Evolutionary conservation across 2,797 vertebrate species (phyloP).

Genomic region (Netta rufina): DNA sequence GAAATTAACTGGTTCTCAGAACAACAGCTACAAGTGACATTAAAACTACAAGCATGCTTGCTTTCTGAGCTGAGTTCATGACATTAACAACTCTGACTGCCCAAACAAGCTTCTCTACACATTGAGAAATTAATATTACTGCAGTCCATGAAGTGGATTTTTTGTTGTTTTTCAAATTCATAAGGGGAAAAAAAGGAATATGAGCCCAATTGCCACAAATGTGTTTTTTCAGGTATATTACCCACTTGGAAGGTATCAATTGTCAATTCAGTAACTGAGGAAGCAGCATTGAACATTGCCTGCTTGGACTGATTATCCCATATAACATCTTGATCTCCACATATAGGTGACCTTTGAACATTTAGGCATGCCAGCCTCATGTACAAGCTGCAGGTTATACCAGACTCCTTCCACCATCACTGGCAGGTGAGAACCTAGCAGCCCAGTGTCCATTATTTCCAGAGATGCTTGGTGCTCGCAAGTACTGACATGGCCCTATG

Average conservation of each 20-base stretch:
- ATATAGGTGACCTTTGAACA: background rate
- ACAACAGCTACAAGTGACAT: background rate
- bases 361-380: background rate
- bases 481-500: rapidly evolving
- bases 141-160: background rate
- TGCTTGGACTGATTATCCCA: background rate
- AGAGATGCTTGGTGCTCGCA: background rate
- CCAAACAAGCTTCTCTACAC: background rate
- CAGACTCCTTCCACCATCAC: background rate
- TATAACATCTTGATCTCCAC: background rate
- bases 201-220: background rate
- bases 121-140: background rate
- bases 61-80: background rate
- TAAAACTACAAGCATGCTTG: background rate
- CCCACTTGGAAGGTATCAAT: background rate
- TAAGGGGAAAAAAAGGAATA: background rate
- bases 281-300: background rate
- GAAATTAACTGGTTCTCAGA: background rate
- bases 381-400: background rate
- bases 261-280: background rate
- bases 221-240: background rate
- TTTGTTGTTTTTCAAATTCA: background rate
- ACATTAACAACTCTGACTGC: background rate
- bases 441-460: background rate
- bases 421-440: background rate